Conservation (phyloP, 2,888 invertebrate genomes). For the Cryptops parisi region DNA sequence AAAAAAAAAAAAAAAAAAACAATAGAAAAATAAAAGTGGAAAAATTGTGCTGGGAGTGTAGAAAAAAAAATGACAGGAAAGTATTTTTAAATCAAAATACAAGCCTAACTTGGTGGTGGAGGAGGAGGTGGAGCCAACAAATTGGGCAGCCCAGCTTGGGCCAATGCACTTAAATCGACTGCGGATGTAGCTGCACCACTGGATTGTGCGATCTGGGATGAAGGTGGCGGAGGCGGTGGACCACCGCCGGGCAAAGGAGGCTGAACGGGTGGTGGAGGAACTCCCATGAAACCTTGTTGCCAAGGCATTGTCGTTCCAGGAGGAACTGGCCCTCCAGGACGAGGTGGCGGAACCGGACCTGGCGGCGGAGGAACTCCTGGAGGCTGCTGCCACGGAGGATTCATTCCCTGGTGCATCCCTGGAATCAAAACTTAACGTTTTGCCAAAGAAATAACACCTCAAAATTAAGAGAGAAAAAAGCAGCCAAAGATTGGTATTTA, state of each 20-base stretch:
- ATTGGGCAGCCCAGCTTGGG: slow-evolving; percentile 36
- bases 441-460: too few species aligned
- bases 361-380: slow-evolving; percentile 33
- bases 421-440: too few species aligned
- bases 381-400: slow-evolving; percentile 31
- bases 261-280: slow-evolving; percentile 21
- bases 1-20: slow-evolving; percentile 2
- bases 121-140: slow-evolving; percentile 52
- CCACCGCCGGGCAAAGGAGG: slow-evolving; percentile 17
- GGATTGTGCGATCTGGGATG: slow-evolving; percentile 14
- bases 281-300: slow-evolving; percentile 21
- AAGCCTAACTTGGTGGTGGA: slow-evolving; percentile 40
- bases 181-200: slow-evolving; percentile 10
- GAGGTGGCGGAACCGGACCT: slow-evolving; percentile 42
- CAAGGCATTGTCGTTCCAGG: slow-evolving; percentile 20
- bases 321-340: slow-evolving; percentile 21
- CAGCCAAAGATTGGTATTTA: too few species aligned
- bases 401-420: slow-evolving; percentile 29
- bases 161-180: slow-evolving; percentile 30
- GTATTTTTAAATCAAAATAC: too few species aligned
- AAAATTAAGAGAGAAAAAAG: too few species aligned
- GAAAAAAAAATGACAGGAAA: background rate
- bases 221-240: slow-evolving; percentile 24
- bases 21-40: background rate
- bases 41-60: too few species aligned